Conservation (phyloP, 2,113 vertebrate species). For the Scolopax mira region DNA sequence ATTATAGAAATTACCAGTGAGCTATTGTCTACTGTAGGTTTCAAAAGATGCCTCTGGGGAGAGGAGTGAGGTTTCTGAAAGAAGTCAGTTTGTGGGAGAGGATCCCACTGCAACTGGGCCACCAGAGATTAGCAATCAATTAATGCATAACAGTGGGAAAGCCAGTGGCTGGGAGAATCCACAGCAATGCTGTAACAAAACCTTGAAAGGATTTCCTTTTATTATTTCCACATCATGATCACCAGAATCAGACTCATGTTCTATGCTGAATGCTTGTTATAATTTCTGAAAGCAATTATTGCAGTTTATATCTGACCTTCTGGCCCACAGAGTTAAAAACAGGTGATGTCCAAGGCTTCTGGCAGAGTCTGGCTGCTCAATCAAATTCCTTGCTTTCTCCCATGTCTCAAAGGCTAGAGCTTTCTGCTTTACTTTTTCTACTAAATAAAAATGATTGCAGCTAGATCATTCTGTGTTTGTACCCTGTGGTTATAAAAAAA, state of each 20-base stretch:
- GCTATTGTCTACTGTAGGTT: slow-evolving; percentile 32
- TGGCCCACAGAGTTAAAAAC: not conserved
- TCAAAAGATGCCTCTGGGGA: slow-evolving; percentile 40
- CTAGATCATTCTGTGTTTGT: not conserved
- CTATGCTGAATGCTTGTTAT: not conserved
- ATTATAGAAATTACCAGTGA: slow-evolving; percentile 63
- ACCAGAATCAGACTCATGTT: not conserved
- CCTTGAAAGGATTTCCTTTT: slow-evolving; percentile 11
- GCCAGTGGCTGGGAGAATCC: not conserved
- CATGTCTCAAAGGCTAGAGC: not conserved
- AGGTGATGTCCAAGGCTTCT: slow-evolving; percentile 37
- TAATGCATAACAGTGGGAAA: not conserved
- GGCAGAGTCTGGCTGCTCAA: not conserved
- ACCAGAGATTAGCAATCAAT: not conserved
- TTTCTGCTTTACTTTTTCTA: not conserved
- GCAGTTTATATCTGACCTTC: not conserved
- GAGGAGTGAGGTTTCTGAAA: not conserved
- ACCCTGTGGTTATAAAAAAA: not conserved
- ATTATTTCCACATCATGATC: not conserved
- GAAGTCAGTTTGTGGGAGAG: not conserved
- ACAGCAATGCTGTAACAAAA: not conserved
- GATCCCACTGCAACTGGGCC: not conserved
- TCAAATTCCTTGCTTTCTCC: not conserved
- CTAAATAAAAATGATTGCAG: not conserved
- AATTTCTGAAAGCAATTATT: slow-evolving; percentile 25